Conservation (phyloP, 2,888 invertebrate genomes). For the Erebia aethiops region DNA sequence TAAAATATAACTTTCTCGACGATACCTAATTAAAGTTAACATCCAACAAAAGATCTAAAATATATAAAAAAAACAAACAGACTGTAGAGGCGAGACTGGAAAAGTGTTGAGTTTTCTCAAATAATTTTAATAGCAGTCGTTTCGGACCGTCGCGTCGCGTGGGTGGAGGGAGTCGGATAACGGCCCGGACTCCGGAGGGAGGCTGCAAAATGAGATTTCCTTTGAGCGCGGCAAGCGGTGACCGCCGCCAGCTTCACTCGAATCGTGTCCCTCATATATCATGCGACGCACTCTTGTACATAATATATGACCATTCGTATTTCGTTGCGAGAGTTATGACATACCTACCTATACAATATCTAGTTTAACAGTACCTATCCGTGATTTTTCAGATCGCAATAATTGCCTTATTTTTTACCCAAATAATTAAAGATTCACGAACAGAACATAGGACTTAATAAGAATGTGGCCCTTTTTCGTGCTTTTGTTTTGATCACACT, state of each 20-base stretch:
- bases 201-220: constrained; percentile 78
- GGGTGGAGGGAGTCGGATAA: constrained; percentile 38
- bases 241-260: constrained; percentile 63
- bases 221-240: constrained; percentile 67
- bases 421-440: no score
- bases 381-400: no score
- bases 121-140: constrained; percentile 80
- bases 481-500: no score
- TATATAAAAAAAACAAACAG: constrained; percentile 42
- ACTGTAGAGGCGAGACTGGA: constrained; percentile 45
- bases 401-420: no score
- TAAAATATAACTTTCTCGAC: not conserved
- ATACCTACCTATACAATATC: not conserved
- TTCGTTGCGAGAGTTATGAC: not conserved
- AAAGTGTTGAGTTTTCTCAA: constrained; percentile 70
- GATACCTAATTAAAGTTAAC: constrained; percentile 27
- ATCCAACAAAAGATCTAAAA: constrained; percentile 23
- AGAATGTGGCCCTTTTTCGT: no score
- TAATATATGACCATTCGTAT: constrained; percentile 38
- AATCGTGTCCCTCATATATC: constrained; percentile 65
- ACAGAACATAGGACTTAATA: no score
- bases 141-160: constrained; percentile 45
- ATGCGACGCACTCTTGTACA: constrained; percentile 51
- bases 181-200: constrained; percentile 38
- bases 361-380: no score